Percentiles rank a stretch among this genome's conserved stretches.
Evolutionary conservation across 2,797 vertebrate genomes (phyloP).

Genomic region (Ctenopoma multispine): DNA sequence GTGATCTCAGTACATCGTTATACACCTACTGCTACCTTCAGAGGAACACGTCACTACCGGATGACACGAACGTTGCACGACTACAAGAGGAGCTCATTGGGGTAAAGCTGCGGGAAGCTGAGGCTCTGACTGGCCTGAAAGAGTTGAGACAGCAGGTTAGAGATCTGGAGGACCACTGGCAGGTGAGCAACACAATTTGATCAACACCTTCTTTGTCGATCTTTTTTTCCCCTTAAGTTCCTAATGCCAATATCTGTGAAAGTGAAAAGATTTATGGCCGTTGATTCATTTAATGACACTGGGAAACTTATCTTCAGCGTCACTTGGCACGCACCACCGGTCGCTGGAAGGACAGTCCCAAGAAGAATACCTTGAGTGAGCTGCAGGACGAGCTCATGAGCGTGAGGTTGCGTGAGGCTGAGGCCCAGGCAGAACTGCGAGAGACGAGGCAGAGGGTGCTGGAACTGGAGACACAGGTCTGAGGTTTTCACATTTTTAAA

Average conservation of each 20-base stretch:
- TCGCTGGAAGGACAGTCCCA: conserved; percentile 95
- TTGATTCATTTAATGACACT: background rate
- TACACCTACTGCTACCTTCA: conserved; percentile 47
- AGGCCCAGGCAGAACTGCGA: conserved; percentile 93
- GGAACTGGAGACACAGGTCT: conserved; percentile 97
- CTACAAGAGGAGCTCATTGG: conserved; percentile 97
- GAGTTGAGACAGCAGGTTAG: conserved; percentile 94
- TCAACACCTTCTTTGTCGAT: background rate
- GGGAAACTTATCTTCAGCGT: conserved; percentile 76
- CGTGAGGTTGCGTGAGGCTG: conserved; percentile 92
- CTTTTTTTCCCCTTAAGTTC: background rate
- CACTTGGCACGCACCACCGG: conserved; percentile 92
- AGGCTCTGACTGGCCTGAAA: conserved; percentile 93
- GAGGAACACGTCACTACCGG: conserved; percentile 94
- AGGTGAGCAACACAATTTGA: conserved; percentile 83
- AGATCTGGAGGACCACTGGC: conserved; percentile 98
- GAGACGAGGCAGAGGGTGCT: conserved; percentile 95
- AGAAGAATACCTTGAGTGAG: conserved; percentile 91
- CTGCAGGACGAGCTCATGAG: conserved; percentile 98
- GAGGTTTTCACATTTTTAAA: conserved; percentile 1
- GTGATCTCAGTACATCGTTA: no score
- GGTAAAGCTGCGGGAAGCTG: conserved; percentile 94
- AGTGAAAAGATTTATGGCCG: background rate
- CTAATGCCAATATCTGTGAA: accelerated
- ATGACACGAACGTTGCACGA: conserved; percentile 94